A percentile compares a stretch with the other conserved stretches of the same genome.
phyloP scores from a whole-genome alignment of 2,888 invertebrate species.

The Drosophila percnosoma region DNA sequence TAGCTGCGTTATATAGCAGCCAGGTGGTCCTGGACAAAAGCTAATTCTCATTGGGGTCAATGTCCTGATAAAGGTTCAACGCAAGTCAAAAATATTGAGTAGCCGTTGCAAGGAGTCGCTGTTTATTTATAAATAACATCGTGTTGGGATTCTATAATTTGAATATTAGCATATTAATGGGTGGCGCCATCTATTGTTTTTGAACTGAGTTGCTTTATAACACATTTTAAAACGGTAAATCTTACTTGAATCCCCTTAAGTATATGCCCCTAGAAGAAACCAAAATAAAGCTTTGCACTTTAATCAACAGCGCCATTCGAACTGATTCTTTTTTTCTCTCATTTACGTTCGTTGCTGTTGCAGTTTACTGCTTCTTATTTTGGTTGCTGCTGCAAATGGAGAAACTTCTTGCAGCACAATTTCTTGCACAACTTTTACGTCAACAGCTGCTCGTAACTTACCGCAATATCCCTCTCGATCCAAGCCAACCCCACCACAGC shows the following conservation, averaged over 20 bases:
- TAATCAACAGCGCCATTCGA: slow-evolving; percentile 19
- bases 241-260: background rate
- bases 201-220: background rate
- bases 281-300: slow-evolving; percentile 7
- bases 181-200: background rate
- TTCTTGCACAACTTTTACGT: slow-evolving; percentile 62
- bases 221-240: background rate
- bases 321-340: slow-evolving; percentile 4
- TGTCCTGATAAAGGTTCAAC: background rate
- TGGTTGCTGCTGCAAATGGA: slow-evolving; percentile 42
- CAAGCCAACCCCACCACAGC: background rate
- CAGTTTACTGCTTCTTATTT: background rate
- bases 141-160: background rate
- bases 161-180: background rate
- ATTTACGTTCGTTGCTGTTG: slow-evolving; percentile 21
- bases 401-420: slow-evolving; percentile 53
- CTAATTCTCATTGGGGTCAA: background rate
- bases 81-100: background rate
- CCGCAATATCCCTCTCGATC: background rate
- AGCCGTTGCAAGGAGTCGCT: background rate
- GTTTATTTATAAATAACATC: background rate
- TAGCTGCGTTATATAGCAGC: background rate
- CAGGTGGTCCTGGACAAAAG: background rate
- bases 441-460: slow-evolving; percentile 64
- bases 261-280: background rate